Evolutionary conservation across 2,888 invertebrate genomes (phyloP).

Genomic region (Habrosyne pyritoides): DNA sequence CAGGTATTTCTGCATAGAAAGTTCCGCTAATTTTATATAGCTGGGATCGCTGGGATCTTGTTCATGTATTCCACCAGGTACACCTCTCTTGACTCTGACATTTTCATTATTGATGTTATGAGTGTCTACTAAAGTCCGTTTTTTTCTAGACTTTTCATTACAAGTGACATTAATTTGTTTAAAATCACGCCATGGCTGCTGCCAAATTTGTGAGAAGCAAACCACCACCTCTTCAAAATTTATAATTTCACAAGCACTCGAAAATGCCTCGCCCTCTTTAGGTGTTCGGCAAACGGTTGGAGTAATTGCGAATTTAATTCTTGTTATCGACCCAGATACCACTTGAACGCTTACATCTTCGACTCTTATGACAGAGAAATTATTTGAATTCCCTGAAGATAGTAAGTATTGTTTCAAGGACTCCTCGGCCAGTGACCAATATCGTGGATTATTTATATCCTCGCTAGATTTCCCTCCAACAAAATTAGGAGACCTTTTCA

Average conservation of each 20-base stretch:
- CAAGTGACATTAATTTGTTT: conserved; percentile 39
- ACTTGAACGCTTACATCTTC: conserved; percentile 63
- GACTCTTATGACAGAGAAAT: conserved; percentile 50
- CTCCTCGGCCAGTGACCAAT: conserved; percentile 39
- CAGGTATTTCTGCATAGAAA: too few relatives aligned
- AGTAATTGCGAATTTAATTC: conserved; percentile 79
- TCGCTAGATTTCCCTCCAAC: conserved; percentile 23
- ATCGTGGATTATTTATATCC: conserved; percentile 33
- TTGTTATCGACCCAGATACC: conserved; percentile 75
- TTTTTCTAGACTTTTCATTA: conserved; percentile 18
- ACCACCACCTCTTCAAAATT: conserved; percentile 37
- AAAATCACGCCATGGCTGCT: conserved; percentile 28
- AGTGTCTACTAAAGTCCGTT: too few relatives aligned
- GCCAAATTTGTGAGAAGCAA: conserved; percentile 33
- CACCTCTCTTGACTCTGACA: too few relatives aligned
- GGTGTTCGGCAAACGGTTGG: conserved; percentile 63
- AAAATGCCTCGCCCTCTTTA: conserved; percentile 14
- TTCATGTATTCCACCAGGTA: too few relatives aligned
- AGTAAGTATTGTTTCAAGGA: conserved; percentile 37
- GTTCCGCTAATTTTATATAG: too few relatives aligned
- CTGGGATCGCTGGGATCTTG: too few relatives aligned
- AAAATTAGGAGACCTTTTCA: conserved; percentile 29
- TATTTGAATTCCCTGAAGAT: conserved; percentile 29
- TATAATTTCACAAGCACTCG: conserved; percentile 16
- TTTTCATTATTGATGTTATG: too few relatives aligned